These are phyloP conservation scores for Cacatua alba DNA, from an alignment of 2,113 vertebrate genomes.

Conservation along the genomic window DNA sequence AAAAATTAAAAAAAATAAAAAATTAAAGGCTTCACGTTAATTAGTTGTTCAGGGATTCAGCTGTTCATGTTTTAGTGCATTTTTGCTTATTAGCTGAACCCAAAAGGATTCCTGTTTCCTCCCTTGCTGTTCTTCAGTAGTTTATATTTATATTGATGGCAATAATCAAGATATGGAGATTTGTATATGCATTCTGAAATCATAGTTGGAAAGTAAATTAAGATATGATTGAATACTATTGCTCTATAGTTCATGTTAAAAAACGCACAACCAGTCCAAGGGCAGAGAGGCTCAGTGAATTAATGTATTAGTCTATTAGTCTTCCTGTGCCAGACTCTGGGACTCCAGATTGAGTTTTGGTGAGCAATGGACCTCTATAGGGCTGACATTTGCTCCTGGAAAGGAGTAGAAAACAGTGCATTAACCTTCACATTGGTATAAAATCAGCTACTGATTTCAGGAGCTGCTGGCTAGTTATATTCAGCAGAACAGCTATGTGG, in stretches of 20 bases:
- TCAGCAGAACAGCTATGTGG: neutral
- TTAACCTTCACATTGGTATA: slow-evolving; percentile 30
- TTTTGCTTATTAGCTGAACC: slow-evolving; percentile 48
- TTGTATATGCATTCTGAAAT: slow-evolving; percentile 43
- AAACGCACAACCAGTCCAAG: neutral
- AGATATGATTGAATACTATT: slow-evolving; percentile 57
- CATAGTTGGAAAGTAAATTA: slow-evolving; percentile 39
- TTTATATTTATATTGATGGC: slow-evolving; percentile 20
- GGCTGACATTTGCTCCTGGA: slow-evolving; percentile 54
- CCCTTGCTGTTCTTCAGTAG: neutral
- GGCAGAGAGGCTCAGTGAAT: slow-evolving; percentile 21
- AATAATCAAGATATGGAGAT: slow-evolving; percentile 46
- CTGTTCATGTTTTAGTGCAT: slow-evolving; percentile 68
- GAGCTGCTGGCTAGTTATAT: neutral
- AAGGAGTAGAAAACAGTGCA: neutral
- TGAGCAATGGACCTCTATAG: slow-evolving; percentile 6
- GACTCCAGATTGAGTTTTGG: slow-evolving; percentile 20
- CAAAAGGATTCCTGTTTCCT: neutral
- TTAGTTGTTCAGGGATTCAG: slow-evolving; percentile 72
- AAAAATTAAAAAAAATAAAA: slow-evolving; percentile 70
- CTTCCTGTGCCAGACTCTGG: neutral
- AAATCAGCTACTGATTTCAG: slow-evolving; percentile 32
- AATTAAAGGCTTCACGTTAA: slow-evolving; percentile 65
- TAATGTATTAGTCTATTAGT: slow-evolving; percentile 40
- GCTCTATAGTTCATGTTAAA: slow-evolving; percentile 49